Evolutionary conservation across 1,140 invertebrate species (phyloP).

Genomic region (Apis dorsata): DNA sequence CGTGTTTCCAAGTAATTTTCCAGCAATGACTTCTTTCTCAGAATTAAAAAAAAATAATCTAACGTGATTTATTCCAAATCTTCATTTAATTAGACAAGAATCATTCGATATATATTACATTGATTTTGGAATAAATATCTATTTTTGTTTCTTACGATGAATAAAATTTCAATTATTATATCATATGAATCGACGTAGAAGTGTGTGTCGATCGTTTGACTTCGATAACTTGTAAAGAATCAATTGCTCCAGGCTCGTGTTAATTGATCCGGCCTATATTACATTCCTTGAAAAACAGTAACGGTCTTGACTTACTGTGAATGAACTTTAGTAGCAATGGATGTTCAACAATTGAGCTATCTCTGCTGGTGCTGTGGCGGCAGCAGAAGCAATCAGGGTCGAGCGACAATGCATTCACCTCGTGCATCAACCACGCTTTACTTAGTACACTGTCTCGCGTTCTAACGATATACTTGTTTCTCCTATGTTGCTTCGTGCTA

Average conservation of each 20-base stretch:
- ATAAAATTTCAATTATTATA: no score
- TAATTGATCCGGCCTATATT: background rate
- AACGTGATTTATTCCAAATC: no score
- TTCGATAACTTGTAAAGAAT: background rate
- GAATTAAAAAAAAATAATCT: no score
- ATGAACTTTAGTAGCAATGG: slow-evolving; percentile 69
- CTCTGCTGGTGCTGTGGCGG: slow-evolving; percentile 55
- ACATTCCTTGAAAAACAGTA: slow-evolving; percentile 32
- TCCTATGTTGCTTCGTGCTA: slow-evolving; percentile 36
- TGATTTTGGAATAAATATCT: no score
- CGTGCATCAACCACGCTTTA: slow-evolving; percentile 64
- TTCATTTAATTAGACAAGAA: no score
- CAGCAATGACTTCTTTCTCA: no score
- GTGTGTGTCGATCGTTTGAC: no score
- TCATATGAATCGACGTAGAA: no score
- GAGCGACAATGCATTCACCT: slow-evolving; percentile 70
- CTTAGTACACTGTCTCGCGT: slow-evolving; percentile 61
- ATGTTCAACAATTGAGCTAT: slow-evolving; percentile 71
- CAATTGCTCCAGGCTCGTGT: background rate
- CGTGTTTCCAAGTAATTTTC: background rate
- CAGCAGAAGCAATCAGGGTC: slow-evolving; percentile 68
- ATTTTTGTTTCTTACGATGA: no score
- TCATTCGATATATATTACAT: no score
- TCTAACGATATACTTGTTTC: slow-evolving; percentile 41
- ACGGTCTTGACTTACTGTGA: slow-evolving; percentile 57